phyloP scores from a whole-genome alignment of 1,140 invertebrate genomes.

The Wasmannia auropunctata region DNA sequence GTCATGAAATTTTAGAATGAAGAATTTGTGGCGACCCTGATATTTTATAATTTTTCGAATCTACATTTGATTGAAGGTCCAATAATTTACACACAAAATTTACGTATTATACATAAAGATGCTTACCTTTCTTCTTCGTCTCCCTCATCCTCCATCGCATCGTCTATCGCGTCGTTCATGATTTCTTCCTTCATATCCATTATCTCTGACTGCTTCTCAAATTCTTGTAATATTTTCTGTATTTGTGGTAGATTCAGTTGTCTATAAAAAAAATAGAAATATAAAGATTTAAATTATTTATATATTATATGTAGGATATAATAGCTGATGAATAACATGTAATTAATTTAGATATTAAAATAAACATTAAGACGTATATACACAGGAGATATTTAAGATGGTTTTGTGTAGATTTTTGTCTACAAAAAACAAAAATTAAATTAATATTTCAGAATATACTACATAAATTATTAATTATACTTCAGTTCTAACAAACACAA shows the following conservation, averaged over 20 bases:
- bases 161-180: conserved; percentile 99
- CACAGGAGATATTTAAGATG: too few relatives aligned
- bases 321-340: too few relatives aligned
- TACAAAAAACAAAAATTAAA: conserved; percentile 5
- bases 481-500: neutral
- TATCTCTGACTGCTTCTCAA: conserved; percentile 99
- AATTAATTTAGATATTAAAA: too few relatives aligned
- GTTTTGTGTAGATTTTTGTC: too few relatives aligned
- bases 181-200: conserved; percentile 99
- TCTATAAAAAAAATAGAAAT: conserved; percentile 81
- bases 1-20: too few relatives aligned
- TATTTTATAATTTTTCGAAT: neutral
- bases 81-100: conserved; percentile 6
- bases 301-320: too few relatives aligned
- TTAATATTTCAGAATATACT: conserved; percentile 11
- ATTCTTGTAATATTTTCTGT: conserved; percentile 99
- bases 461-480: neutral
- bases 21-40: too few relatives aligned
- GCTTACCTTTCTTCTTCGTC: conserved; percentile 98
- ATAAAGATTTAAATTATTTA: too few relatives aligned
- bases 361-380: too few relatives aligned
- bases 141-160: conserved; percentile 99
- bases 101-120: neutral
- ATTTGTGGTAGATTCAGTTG: conserved; percentile 99
- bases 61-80: neutral